These are phyloP conservation scores for Manacus vitellinus DNA, from an alignment of 2,113 vertebrate species.

Conservation along the genomic window DNA sequence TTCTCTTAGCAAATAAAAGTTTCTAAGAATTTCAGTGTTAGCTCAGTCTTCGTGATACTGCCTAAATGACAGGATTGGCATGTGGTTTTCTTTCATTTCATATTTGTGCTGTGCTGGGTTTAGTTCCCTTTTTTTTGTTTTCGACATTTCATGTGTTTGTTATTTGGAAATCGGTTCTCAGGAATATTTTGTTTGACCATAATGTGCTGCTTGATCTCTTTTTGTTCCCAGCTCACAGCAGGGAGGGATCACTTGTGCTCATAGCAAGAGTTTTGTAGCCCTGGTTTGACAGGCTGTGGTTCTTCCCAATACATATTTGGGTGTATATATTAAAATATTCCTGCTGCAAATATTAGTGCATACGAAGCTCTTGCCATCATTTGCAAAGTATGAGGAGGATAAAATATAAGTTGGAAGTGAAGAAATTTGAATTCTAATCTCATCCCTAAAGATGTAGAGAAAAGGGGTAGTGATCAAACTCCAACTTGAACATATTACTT, in stretches of 20 bases:
- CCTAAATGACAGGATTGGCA: background rate
- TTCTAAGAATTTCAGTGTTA: background rate
- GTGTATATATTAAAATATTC: background rate
- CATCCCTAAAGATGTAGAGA: background rate
- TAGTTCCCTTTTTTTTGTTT: background rate
- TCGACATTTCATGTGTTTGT: rapidly evolving
- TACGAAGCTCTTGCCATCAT: rapidly evolving
- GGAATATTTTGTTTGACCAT: background rate
- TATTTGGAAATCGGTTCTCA: background rate
- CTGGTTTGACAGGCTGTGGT: background rate
- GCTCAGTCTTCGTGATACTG: background rate
- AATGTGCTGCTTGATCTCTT: background rate
- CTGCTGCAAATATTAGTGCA: background rate
- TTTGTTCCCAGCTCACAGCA: background rate
- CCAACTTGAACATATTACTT: background rate
- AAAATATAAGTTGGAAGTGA: background rate
- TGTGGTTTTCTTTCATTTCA: background rate
- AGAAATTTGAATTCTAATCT: background rate
- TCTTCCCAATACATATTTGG: background rate
- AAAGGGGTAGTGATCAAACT: background rate
- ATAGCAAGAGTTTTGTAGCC: background rate
- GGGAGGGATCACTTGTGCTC: background rate
- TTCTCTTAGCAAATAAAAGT: background rate
- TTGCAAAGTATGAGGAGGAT: background rate
- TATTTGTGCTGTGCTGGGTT: background rate